These are phyloP conservation scores for Latrodectus hesperus DNA, from an alignment of 2,888 invertebrate species.

Conservation along the genomic window DNA sequence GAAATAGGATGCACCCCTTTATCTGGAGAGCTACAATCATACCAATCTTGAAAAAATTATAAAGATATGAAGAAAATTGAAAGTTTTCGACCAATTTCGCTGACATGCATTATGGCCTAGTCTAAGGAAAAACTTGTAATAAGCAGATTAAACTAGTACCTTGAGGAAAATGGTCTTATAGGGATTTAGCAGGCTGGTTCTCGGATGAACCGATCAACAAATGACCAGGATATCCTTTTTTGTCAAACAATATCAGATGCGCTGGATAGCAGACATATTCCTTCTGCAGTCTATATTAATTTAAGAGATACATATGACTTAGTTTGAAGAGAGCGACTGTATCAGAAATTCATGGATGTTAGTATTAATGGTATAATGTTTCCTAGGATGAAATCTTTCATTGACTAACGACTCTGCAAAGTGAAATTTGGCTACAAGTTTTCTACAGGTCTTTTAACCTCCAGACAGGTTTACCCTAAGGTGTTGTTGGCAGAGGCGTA, in stretches of 20 bases:
- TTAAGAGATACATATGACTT: background rate
- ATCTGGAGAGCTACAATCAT: background rate
- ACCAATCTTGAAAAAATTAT: background rate
- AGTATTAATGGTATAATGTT: background rate
- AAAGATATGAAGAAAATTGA: background rate
- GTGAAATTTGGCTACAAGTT: slow-evolving; percentile 12
- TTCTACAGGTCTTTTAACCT: background rate
- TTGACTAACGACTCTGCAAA: slow-evolving; percentile 1
- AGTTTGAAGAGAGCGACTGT: background rate
- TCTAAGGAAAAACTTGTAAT: background rate
- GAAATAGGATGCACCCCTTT: background rate
- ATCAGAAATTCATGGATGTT: background rate
- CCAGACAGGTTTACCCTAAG: slow-evolving; percentile 14
- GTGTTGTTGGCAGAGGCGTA: slow-evolving; percentile 22
- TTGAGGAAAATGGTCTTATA: background rate
- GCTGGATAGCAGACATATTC: background rate
- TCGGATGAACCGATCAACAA: slow-evolving; percentile 6
- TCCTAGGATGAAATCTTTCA: slow-evolving; percentile 6
- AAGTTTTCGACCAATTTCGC: background rate
- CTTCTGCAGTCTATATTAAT: background rate
- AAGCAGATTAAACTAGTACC: slow-evolving; percentile 3
- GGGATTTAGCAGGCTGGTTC: background rate
- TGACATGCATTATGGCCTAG: background rate
- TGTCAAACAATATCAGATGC: background rate
- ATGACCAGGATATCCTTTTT: background rate